phyloP scores from a whole-genome alignment of 2,113 vertebrate genomes.

The Tragelaphus buxtoni region DNA sequence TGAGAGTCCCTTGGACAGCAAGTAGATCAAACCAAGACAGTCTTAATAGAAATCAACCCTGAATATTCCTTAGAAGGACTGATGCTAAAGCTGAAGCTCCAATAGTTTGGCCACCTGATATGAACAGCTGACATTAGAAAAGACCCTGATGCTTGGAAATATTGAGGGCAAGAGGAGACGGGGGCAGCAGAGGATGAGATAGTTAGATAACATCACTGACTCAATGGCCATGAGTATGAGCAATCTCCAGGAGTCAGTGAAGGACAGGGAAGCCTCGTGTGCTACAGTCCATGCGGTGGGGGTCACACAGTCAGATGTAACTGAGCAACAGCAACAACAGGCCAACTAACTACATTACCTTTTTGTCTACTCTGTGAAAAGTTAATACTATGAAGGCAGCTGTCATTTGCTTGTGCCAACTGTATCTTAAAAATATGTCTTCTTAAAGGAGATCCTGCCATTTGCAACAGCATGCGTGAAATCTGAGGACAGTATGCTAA shows the following conservation, averaged over 20 bases:
- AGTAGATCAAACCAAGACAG: not conserved
- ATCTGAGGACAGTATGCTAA: not conserved
- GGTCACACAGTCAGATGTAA: not conserved
- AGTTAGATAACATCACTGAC: not conserved
- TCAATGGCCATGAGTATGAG: not conserved
- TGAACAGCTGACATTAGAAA: not conserved
- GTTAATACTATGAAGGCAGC: not conserved
- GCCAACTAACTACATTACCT: not conserved
- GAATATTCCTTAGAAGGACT: not conserved
- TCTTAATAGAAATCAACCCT: not conserved
- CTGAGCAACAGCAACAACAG: not conserved
- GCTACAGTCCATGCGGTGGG: rapidly evolving
- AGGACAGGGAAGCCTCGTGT: not conserved
- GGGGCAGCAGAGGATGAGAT: not conserved
- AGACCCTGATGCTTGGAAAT: not conserved
- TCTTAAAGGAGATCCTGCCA: not conserved
- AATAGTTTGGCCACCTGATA: not conserved
- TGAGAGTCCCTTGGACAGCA: not conserved
- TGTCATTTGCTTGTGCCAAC: not conserved
- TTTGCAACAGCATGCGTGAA: not conserved
- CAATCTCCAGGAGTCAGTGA: not conserved
- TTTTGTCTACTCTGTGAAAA: not conserved
- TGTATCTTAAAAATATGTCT: not conserved
- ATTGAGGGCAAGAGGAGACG: rapidly evolving
- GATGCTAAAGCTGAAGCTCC: not conserved